Evolutionary conservation across 2,797 vertebrate genomes (phyloP).

Genomic region (Hylomyscus alleni): DNA sequence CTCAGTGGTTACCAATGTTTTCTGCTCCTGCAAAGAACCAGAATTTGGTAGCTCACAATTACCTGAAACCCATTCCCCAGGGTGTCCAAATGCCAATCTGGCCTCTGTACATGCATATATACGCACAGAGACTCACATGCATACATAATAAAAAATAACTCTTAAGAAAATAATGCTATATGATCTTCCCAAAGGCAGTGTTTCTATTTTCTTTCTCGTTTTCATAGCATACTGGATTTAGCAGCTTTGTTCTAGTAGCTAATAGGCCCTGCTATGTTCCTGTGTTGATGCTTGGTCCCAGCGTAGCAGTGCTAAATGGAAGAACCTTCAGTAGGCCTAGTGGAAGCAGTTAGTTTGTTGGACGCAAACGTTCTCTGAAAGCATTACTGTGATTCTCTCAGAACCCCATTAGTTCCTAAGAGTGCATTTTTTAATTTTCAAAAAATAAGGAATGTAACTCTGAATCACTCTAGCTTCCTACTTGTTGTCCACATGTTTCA

Average conservation of each 20-base stretch:
- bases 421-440: not conserved
- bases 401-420: not conserved
- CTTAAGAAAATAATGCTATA: not conserved
- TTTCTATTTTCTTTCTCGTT: conserved; percentile 7
- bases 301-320: rapidly evolving
- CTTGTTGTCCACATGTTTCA: not conserved
- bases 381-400: not conserved
- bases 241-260: not conserved
- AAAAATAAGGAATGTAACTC: not conserved
- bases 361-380: not conserved
- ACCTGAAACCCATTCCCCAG: not conserved
- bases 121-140: not conserved
- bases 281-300: not conserved
- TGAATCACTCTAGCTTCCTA: not conserved
- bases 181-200: not conserved
- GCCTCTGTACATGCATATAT: not conserved
- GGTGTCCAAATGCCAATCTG: not conserved
- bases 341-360: not conserved
- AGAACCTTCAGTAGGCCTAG: not conserved
- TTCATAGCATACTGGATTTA: not conserved
- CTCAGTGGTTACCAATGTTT: not conserved
- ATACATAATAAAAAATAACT: not conserved
- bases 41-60: no score
- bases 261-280: not conserved
- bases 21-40: not conserved